Evolutionary conservation across 2,113 vertebrate species (phyloP), one percentile per base, ranked within the genome.

Genomic region (Cebidichthys violaceus): DNA sequence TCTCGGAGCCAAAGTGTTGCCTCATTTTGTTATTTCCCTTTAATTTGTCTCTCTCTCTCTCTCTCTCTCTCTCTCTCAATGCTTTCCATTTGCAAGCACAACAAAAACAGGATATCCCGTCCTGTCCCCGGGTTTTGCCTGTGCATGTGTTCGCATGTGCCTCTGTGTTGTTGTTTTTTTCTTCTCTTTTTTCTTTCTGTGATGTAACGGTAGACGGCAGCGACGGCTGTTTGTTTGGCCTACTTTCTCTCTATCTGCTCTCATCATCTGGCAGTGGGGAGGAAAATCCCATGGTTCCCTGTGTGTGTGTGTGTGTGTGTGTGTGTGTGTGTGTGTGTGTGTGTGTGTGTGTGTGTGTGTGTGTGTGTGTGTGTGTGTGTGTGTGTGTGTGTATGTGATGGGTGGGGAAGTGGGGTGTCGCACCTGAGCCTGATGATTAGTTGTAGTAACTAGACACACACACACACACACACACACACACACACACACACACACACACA

Each of bases 361-460:
- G 31, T 55, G 39, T 82, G 81, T 66, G 66, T 45, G 43, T 74
- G 64, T 77, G 67, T 47, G 70, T 71, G 24, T 54, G 39, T 79
- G 81, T 66, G 66, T 45, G 43, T 45, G 77, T 81, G 75, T 70
- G 31, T 50, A 27, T 82, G 81, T 64, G 67, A 69, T 82, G 78
- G 75, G 77, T 67, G 78, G 81, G 79, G 80, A 74, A n/a, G 50
- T 41, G 71, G 90, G 78, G 77, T 85, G 70, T 77, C 83, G 82
- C 92, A 93, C 93, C 92, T 93, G 93, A 92, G 87, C 91, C 88
- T 61, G 62, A 81, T 86, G 88, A 90, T 92, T 84, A 85, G 86
- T 84, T 74, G 82, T 82, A 54, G 57, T 62, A 86, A 77, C 75
- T 71, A 57, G 62, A 86, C 70, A 79, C 71, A 75, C 5, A 24